Percentiles rank a stretch among this genome's conserved stretches.
These are phyloP conservation scores for Gambusia affinis DNA, from an alignment of 2,113 vertebrate genomes.

Conservation along the genomic window DNA sequence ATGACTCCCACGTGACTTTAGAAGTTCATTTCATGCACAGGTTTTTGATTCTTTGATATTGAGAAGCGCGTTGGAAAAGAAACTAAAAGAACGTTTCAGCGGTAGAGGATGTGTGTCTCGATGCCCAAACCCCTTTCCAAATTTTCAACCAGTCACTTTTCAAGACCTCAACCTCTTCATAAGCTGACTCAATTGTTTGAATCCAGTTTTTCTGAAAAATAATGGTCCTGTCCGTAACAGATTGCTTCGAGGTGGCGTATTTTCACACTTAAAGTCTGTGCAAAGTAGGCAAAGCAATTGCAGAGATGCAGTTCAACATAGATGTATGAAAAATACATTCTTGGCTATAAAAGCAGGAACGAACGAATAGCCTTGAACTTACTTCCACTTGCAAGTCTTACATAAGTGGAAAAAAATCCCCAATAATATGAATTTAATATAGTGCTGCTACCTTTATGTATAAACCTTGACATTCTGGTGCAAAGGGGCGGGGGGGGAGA, in stretches of 20 bases:
- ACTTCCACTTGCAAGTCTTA: conserved; percentile 2
- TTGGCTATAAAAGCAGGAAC: conserved; percentile 7
- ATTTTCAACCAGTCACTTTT: background rate
- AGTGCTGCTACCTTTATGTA: background rate
- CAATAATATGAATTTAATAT: conserved; percentile 28
- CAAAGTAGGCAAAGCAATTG: conserved; percentile 49
- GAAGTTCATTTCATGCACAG: conserved; percentile 36
- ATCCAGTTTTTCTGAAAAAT: conserved; percentile 43
- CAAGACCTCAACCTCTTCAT: conserved; percentile 25
- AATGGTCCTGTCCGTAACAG: conserved; percentile 44
- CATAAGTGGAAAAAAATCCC: conserved; percentile 26
- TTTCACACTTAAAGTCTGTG: conserved; percentile 32
- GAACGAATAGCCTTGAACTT: conserved; percentile 32
- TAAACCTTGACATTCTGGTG: conserved; percentile 31
- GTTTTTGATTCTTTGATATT: conserved; percentile 69
- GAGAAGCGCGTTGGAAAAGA: conserved; percentile 50
- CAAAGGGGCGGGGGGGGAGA: conserved; percentile 24
- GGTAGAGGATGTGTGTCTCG: conserved; percentile 10
- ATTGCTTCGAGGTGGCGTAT: conserved; percentile 12
- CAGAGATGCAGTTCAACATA: conserved; percentile 12
- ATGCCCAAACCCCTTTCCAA: conserved; percentile 35
- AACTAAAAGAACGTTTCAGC: conserved; percentile 41
- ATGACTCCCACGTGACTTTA: conserved; percentile 31
- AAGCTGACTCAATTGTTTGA: conserved; percentile 19
- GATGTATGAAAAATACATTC: conserved; percentile 17